Evolutionary conservation across 2,888 invertebrate genomes (phyloP), one percentile per base, ranked within the genome.

Genomic region (Phorcus lineatus): DNA sequence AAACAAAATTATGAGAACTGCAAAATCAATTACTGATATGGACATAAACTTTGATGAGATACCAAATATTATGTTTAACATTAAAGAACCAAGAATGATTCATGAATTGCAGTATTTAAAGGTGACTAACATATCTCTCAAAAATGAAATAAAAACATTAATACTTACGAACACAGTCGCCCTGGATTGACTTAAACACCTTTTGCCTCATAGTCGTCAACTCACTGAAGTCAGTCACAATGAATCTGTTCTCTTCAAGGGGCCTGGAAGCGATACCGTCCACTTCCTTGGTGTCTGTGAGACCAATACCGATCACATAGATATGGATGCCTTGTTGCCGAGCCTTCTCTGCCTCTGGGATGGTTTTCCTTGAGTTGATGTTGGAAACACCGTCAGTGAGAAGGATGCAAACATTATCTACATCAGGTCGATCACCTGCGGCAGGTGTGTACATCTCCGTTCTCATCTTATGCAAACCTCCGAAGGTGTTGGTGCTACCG

Each of bases 341-440:
- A 17, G 88, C 86, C 7, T 2, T 2, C 40, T 83, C 62, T 4
- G 91, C 91, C 79, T 88, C 86, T 0, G 88, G 87, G 28, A 91
- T 82, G 0, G 91, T 91, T 24, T 83, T 75, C 53, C 81, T 74
- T 7, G 86, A 66, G 67, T 90, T 86, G 36, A 90, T 87, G 79
- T 88, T 90, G 7, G 91, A 92, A n/a, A 90, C 85, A 53, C 91
- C 91, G 79, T 91, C 91, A 0, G 90, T 88, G 28, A 91, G 81
- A 19, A 91, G 75, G 17, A 91, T 75, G n/a, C 84, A 83, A 17
- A 90, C 81, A 76, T 88, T 85, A 7, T 80, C 78, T 1, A 88
- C 89, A 54, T 75, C 79, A 7, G 85, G 81, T 13, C 91, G 84
- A 77, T 91, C 91, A 13, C 91, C 92, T 40, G 88, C 87, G 17